These are phyloP conservation scores for Dipodomys stephensi DNA, from an alignment of 2,113 vertebrate species.

Conservation along the genomic window DNA sequence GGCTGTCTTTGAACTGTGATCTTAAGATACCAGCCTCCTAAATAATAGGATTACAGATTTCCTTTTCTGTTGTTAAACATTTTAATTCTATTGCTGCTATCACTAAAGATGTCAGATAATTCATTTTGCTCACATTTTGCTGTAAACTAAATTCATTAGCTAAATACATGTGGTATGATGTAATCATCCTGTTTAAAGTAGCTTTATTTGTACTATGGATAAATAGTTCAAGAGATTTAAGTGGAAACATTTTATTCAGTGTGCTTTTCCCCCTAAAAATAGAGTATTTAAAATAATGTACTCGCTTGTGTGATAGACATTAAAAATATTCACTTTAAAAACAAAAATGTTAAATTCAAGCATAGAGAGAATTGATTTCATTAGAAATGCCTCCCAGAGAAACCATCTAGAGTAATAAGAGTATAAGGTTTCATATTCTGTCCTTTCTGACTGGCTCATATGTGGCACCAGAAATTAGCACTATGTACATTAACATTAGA, in stretches of 20 bases:
- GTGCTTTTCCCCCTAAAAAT: not conserved
- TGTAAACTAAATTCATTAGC: not conserved
- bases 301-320: not conserved
- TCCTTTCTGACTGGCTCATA: not conserved
- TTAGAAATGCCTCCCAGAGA: no score
- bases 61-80: no score
- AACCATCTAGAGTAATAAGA: not conserved
- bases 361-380: not conserved
- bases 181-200: not conserved
- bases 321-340: not conserved
- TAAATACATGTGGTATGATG: not conserved
- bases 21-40: no score
- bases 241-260: not conserved
- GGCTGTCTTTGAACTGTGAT: no score
- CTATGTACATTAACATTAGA: not conserved
- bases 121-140: not conserved
- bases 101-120: not conserved
- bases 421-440: not conserved
- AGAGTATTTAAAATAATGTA: not conserved
- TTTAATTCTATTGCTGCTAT: not conserved
- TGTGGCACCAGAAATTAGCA: not conserved
- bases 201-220: not conserved
- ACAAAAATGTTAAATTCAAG: not conserved
- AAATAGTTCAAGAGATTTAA: not conserved
- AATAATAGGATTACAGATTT: not conserved